A percentile compares a stretch with the other conserved stretches of the same genome.
phyloP scores from a whole-genome alignment of 2,113 vertebrate genomes.

The Plotosus lineatus region DNA sequence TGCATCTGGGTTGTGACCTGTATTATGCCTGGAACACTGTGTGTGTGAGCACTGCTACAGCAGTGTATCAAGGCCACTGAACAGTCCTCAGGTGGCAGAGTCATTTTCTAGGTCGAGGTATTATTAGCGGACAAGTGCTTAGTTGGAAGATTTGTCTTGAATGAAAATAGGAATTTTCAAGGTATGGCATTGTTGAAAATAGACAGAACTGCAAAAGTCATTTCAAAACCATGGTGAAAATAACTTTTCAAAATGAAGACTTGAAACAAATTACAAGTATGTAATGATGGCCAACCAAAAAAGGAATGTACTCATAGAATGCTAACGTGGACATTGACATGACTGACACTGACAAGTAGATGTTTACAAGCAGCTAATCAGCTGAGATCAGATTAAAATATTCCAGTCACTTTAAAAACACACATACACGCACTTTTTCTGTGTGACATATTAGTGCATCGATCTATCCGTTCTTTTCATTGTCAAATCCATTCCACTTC shows the following conservation, averaged over 20 bases:
- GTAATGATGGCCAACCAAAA: neutral
- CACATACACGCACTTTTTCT: too few relatives aligned
- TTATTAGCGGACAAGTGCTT: conserved; percentile 29
- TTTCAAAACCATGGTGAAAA: neutral
- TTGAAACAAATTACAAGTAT: neutral
- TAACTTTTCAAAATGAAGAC: neutral
- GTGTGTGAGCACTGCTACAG: conserved; percentile 13
- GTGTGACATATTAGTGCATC: too few relatives aligned
- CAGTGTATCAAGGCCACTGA: conserved; percentile 21
- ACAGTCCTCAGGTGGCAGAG: conserved; percentile 23
- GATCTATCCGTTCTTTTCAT: too few relatives aligned
- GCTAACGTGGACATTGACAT: neutral
- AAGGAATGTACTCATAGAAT: neutral
- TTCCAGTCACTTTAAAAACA: too few relatives aligned
- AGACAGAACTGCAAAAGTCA: neutral
- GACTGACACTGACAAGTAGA: neutral
- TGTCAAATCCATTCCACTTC: too few relatives aligned
- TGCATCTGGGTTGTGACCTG: conserved; percentile 26
- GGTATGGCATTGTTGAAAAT: neutral
- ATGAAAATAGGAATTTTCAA: conserved; percentile 6
- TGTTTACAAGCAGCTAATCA: too few relatives aligned
- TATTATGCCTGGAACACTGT: conserved; percentile 26
- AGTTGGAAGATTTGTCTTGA: neutral
- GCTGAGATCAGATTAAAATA: too few relatives aligned
- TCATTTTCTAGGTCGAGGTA: conserved; percentile 17